Evolutionary conservation across 1,140 invertebrate species (phyloP), one percentile per base, ranked within the genome.

Genomic region (Hycleus phaleratus): DNA sequence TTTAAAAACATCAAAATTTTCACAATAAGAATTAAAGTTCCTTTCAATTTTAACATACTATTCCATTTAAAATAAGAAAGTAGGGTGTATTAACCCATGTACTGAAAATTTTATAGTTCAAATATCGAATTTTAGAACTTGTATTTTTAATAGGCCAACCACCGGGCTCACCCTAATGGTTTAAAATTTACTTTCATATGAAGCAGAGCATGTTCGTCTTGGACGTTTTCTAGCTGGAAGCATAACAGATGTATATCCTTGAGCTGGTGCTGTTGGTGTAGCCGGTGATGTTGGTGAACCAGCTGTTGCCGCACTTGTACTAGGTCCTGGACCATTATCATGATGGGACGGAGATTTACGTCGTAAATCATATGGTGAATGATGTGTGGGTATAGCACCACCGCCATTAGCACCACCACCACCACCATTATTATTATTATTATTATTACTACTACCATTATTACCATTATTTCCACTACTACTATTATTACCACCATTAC

Each of bases 311-410:
- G 71, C 67, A 68, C 71, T 70, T 50, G 68, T 68, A 58, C 71
- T 72, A 10, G 72, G 69, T 40, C 70, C 68, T 18, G 67, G 61
- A 1, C 64, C 65, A 10, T 55, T 49, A 6, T 46, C 67, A 71
- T 84, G 82, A 66, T 84, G 81, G 68, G 80, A 81, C 44, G 86
- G 84, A 64, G 86, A 90, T 75, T 92, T 93, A 64, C 89, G 80
- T 60, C 90, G 79, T 64, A 93, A 76, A 73, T 93, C 90, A 69
- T 93, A 92, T 0, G 90, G 90, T 50, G 88, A 87, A 68, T 90
- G 87, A 73, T 91, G 89, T 60, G 78, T 73, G 55, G 77, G 75
- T 63, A 77, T 72, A 59, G 76, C 79, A 42, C 78, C 80, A 60
- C 79, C 78, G 32, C 73, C 72, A 55, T n/a, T 66, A 59, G 32